Percentiles rank a stretch among this genome's conserved stretches.
Conservation (phyloP, 1,140 invertebrate species). For the Sarcophaga bullata region DNA sequence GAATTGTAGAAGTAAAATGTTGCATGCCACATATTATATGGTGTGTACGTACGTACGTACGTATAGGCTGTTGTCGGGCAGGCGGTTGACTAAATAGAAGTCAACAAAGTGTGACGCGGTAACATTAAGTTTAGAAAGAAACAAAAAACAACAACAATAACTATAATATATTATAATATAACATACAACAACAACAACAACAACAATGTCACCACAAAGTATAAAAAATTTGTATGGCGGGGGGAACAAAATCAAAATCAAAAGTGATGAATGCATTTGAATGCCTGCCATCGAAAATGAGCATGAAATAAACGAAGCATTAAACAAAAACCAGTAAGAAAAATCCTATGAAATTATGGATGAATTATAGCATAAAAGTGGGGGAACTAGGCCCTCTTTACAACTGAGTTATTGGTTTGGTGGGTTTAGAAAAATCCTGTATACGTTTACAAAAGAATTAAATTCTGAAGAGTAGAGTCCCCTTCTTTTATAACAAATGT, state of each 20-base stretch:
- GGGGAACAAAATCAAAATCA: neutral
- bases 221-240: neutral
- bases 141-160: neutral
- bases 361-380: neutral
- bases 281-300: neutral
- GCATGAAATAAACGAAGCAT: constrained; percentile 26
- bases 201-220: constrained; percentile 31
- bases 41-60: neutral
- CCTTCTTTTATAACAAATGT: neutral
- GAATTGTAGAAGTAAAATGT: too few relatives aligned
- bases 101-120: constrained; percentile 37
- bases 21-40: neutral
- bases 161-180: too few relatives aligned
- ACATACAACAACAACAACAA: constrained; percentile 26
- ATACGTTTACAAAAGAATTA: neutral
- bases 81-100: constrained; percentile 36
- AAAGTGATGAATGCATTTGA: constrained; percentile 39
- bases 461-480: neutral
- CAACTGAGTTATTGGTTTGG: neutral
- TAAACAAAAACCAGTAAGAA: constrained; percentile 20
- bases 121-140: constrained; percentile 29
- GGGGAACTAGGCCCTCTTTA: neutral
- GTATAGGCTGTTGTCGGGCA: neutral
- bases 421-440: neutral
- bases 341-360: too few relatives aligned